These are phyloP conservation scores for Hoplodrina blanda DNA, from an alignment of 2,888 invertebrate genomes.

Conservation along the genomic window DNA sequence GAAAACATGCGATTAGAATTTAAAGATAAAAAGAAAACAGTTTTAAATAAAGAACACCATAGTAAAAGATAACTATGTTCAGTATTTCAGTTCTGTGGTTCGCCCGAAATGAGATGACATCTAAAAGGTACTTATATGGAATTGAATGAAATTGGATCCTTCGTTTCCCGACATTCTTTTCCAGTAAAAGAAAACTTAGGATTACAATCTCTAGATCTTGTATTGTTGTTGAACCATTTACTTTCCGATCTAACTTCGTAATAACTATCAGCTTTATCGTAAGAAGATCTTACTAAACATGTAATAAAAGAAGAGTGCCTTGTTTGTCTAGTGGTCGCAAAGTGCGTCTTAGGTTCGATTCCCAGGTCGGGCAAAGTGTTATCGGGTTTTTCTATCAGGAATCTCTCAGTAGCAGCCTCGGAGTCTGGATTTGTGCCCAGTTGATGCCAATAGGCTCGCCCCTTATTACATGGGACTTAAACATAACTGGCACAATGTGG, in stretches of 20 bases:
- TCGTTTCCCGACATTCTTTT: slow-evolving; percentile 26
- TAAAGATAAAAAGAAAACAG: background rate
- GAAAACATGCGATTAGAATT: background rate
- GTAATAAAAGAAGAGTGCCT: background rate
- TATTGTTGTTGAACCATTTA: slow-evolving; percentile 20
- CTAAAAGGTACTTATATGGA: slow-evolving; percentile 42
- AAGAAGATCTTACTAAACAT: slow-evolving; percentile 9
- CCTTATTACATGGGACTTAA: too few species aligned
- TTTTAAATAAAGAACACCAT: background rate
- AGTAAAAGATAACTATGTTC: slow-evolving; percentile 8
- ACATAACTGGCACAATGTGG: too few species aligned
- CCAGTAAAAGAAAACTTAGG: slow-evolving; percentile 24
- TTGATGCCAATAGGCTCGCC: too few species aligned
- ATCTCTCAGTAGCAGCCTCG: too few species aligned
- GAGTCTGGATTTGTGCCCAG: too few species aligned
- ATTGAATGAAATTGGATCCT: slow-evolving; percentile 44
- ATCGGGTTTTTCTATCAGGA: too few species aligned
- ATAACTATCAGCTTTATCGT: slow-evolving; percentile 17
- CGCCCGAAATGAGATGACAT: slow-evolving; percentile 16
- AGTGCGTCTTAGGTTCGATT: too few species aligned
- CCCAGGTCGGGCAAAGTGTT: too few species aligned
- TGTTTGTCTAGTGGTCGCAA: too few species aligned
- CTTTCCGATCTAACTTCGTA: slow-evolving; percentile 10
- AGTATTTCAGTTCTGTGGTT: slow-evolving; percentile 2
- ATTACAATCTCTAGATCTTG: slow-evolving; percentile 32